Evolutionary conservation across 2,797 vertebrate species (phyloP), one percentile per base, ranked within the genome.

Genomic region (Gouania willdenowi): DNA sequence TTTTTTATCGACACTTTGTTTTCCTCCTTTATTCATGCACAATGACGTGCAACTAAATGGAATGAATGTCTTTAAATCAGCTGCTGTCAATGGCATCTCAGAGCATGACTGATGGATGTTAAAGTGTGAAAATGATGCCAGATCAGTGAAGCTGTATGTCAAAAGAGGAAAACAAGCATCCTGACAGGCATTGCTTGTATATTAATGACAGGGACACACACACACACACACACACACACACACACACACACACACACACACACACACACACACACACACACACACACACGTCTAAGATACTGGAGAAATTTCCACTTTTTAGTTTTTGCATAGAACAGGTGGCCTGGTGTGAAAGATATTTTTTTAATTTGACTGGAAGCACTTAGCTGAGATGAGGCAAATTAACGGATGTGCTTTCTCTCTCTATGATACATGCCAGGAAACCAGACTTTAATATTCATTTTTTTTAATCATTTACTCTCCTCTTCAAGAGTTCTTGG

Each of bases 311-410:
- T 29, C 19, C 34, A 11, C 9, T 53, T 43, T 49, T 3, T 14
- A 46, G 9, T 47, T 45, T 15, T 7, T 61, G 24, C 23, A n/a
- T n/a, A 19, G 19, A 66, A 53, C 57, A 66, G 64, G 52, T 66
- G 65, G 62, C 19, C 0, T 7, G 8, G 56, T 47, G 65, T 45
- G 6, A 66, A 31, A 22, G 37, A 52, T 35, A 22, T 4, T 8
- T 54, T 66, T 64, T 41, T 6, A 23, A 41, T 58, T 31, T 32
- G 39, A 62, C 22, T 14, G 16, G 10, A 43, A 49, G 29, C 36
- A 22, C 26, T 49, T 18, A 6, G 26, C 27, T 44, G 24, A 44
- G 55, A 63, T 30, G 16, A 70, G 34, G 41, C 1, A 35, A 34
- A 49, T 33, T 4, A 55, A 34, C 45, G 71, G 49, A 69, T 58